Conservation (phyloP, 2,888 invertebrate species). For the Apotomis turbidana region DNA sequence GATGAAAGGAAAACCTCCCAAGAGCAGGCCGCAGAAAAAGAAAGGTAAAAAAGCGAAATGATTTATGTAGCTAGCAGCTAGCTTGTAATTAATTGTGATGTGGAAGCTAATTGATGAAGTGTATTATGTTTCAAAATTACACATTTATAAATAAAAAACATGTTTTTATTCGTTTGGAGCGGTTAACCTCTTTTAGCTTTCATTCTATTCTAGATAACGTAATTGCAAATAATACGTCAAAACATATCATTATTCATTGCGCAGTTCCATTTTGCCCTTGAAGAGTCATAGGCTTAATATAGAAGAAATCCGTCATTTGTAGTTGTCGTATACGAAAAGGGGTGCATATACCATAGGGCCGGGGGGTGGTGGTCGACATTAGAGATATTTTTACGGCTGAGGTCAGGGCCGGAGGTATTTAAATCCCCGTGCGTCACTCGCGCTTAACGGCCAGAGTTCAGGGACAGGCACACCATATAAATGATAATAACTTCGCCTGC, state of each 20-base stretch:
- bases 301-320: conserved; percentile 14
- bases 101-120: conserved; percentile 26
- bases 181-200: conserved; percentile 20
- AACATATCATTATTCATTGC: not conserved
- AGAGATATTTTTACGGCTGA: conserved; percentile 68
- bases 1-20: conserved; percentile 49
- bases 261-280: not conserved
- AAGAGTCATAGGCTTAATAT: not conserved
- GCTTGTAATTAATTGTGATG: not conserved
- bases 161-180: conserved; percentile 2
- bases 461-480: conserved; percentile 77
- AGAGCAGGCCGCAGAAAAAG: conserved; percentile 54
- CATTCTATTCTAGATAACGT: not conserved
- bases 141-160: conserved; percentile 5
- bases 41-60: conserved; percentile 67
- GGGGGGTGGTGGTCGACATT: conserved; percentile 32
- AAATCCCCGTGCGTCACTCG: conserved; percentile 78
- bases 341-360: conserved; percentile 23
- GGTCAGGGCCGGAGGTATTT: conserved; percentile 74
- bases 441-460: conserved; percentile 69
- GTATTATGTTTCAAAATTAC: conserved; percentile 31
- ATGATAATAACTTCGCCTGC: conserved; percentile 74
- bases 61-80: conserved; percentile 32
- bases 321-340: conserved; percentile 21
- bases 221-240: not conserved